Percentiles rank a stretch among this genome's conserved stretches.
Evolutionary conservation across 2,888 invertebrate species (phyloP).

Genomic region (Patella depressa): DNA sequence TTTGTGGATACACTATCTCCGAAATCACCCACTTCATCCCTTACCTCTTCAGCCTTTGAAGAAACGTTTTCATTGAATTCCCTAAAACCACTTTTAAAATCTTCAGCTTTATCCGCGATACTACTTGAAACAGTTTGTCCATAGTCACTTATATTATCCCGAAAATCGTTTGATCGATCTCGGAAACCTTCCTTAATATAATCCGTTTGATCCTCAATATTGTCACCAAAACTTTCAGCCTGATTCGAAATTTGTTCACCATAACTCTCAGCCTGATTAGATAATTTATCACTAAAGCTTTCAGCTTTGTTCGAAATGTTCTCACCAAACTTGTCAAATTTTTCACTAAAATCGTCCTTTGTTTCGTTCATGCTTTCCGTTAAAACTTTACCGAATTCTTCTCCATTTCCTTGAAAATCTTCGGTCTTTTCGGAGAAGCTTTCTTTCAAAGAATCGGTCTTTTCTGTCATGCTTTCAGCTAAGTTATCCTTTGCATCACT

Average conservation of each 20-base stretch:
- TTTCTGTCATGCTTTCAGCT: not conserved
- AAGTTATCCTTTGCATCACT: no score
- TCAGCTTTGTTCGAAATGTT: not conserved
- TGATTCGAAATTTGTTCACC: not conserved
- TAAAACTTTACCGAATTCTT: no score
- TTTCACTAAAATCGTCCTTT: not conserved
- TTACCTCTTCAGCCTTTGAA: not conserved
- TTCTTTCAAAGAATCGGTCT: not conserved
- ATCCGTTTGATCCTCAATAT: not conserved
- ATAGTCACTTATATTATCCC: not conserved
- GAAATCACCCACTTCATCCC: not conserved
- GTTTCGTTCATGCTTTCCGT: no score
- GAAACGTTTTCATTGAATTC: not conserved
- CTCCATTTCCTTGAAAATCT: not conserved
- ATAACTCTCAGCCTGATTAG: not conserved
- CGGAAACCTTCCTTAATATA: not conserved
- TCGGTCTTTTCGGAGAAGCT: not conserved
- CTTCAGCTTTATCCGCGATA: not conserved
- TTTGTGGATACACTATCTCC: not conserved
- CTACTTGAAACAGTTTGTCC: not conserved
- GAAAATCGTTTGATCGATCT: not conserved
- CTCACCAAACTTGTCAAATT: not conserved
- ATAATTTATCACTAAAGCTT: not conserved
- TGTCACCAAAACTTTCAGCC: not conserved
- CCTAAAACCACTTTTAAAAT: not conserved